Evolutionary conservation across 2,888 invertebrate genomes (phyloP), one percentile per base, ranked within the genome.

Genomic region (Cotesia congregata): DNA sequence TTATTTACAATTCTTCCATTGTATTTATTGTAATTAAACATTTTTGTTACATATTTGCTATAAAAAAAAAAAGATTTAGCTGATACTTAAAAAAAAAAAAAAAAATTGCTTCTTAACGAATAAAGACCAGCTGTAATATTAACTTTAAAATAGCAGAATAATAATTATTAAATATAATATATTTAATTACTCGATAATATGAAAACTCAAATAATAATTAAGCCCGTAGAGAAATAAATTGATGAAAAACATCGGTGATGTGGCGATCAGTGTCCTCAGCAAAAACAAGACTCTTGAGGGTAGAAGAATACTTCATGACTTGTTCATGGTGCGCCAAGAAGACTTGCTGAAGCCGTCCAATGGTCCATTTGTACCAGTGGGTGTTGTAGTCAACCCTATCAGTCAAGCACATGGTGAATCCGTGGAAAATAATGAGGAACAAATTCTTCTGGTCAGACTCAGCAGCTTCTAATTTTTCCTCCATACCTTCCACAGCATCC

Each of bases 311-410:
- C 88, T 97, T 97, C 91, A 97, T 97, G 30, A 99, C 98, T 92
- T 98, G 97, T 87, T 98, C 97, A 89, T 98, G 96, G 90, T 99
- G 98, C 98, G 94, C 93, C 74, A 98, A 92, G 90, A 99, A 98
- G 40, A 99, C 96, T 91, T 99, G 98, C 81, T 97, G 96, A 79
- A 99, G 91, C 79, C 99, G 91, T 75, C 98, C 98, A 82, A 97
- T 94, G 5, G 98, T 98, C 95, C 97, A 98, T 85, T 94, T 94
- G 91, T 98, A 99, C 98, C 98, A 98, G 88, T 95, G 94, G 2
- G 97, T 98, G 90, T 96, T 95, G 86, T 95, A 96, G 90, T 98
- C 97, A 80, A 94, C 93, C 12, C 96, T 97, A 91, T 98, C 97
- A 0, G 98, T 97, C 81, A 99, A 91, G 84, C 98, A 96, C 95